A percentile compares a stretch with the other conserved stretches of the same genome.
phyloP scores from a whole-genome alignment of 1,140 invertebrate species.

The Periplaneta americana region DNA sequence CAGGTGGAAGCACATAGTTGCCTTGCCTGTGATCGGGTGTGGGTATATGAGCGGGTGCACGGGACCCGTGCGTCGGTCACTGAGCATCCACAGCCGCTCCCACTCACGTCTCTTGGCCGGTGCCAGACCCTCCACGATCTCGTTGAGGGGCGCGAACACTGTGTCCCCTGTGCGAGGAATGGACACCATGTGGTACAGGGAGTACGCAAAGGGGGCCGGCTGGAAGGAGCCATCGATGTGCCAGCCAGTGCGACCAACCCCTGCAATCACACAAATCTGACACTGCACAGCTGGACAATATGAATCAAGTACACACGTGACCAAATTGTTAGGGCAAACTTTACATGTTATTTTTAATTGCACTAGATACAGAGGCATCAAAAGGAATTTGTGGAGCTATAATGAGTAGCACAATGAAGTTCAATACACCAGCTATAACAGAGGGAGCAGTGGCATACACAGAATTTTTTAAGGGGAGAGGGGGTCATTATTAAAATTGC shows the following conservation, averaged over 20 bases:
- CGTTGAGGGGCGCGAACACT: conserved; percentile 38
- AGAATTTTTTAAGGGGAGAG: no score
- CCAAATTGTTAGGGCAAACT: no score
- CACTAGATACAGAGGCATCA: no score
- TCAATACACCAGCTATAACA: no score
- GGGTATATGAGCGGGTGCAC: conserved; percentile 42
- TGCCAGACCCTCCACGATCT: conserved; percentile 37
- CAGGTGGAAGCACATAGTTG: conserved; percentile 43
- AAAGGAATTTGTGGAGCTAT: no score
- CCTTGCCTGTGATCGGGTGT: conserved; percentile 27
- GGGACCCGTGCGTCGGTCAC: conserved; percentile 32
- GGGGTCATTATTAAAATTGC: no score
- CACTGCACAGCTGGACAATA: no score
- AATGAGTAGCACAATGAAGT: no score
- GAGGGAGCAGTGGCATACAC: no score
- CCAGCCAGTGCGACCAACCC: conserved; percentile 45
- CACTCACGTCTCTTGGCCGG: conserved; percentile 31
- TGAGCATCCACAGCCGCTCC: conserved; percentile 41
- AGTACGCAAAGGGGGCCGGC: conserved; percentile 39
- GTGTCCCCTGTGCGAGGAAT: conserved; percentile 39
- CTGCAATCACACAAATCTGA: conserved; percentile 21
- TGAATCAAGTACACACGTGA: no score
- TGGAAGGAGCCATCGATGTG: conserved; percentile 48
- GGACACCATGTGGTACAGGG: conserved; percentile 40
- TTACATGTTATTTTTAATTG: no score